Conservation (phyloP, 2,888 invertebrate genomes). For the Drymonia ruficornis region DNA sequence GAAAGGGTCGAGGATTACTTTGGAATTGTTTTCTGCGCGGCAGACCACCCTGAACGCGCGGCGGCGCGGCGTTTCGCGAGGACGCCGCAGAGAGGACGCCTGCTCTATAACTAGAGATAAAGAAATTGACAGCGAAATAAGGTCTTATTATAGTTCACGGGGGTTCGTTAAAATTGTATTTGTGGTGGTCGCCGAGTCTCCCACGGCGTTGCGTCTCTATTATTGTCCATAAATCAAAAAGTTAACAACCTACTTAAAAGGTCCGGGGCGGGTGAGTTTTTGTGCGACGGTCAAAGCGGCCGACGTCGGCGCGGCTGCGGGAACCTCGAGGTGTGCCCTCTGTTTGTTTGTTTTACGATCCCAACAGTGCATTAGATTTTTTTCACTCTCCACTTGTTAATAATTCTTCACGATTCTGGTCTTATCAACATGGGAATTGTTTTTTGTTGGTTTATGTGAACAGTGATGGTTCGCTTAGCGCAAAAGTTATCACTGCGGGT, state of each 20-base stretch:
- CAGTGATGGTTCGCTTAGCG: slow-evolving; percentile 32
- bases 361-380: slow-evolving; percentile 80
- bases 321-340: slow-evolving; percentile 66
- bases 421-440: slow-evolving; percentile 64
- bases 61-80: slow-evolving; percentile 46
- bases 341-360: slow-evolving; percentile 83
- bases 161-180: slow-evolving; percentile 81
- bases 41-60: slow-evolving; percentile 65
- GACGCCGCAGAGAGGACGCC: slow-evolving; percentile 37
- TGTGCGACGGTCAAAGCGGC: slow-evolving; percentile 78
- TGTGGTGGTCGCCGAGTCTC: slow-evolving; percentile 77
- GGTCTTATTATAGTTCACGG: slow-evolving; percentile 74
- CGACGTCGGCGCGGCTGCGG: slow-evolving; percentile 70
- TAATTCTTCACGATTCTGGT: slow-evolving; percentile 74
- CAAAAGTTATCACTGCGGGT: slow-evolving; percentile 7
- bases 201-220: slow-evolving; percentile 84
- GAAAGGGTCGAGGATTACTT: slow-evolving; percentile 41
- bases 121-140: slow-evolving; percentile 69
- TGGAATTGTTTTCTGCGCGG: slow-evolving; percentile 43
- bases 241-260: slow-evolving; percentile 85
- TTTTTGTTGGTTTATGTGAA: slow-evolving; percentile 51
- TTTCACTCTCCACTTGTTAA: slow-evolving; percentile 68
- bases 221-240: slow-evolving; percentile 85
- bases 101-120: slow-evolving; percentile 58
- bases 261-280: slow-evolving; percentile 78